Evolutionary conservation across 2,797 vertebrate species (phyloP).

Genomic region (Tinamus major): DNA sequence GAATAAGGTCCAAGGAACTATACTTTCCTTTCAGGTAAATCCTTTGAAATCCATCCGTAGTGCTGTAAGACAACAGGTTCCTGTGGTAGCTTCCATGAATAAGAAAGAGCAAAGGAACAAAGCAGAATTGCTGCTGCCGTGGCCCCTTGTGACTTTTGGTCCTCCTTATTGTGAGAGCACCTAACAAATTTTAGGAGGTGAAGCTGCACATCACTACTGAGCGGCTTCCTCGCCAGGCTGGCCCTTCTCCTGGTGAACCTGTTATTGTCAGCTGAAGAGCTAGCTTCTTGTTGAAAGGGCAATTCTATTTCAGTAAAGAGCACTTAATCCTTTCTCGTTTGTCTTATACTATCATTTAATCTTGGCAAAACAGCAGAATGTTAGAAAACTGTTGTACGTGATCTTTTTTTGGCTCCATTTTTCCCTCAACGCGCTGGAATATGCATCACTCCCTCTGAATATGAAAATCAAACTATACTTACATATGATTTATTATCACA

Average conservation of each 20-base stretch:
- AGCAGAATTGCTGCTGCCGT: neutral
- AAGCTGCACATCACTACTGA: accelerated
- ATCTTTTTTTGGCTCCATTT: neutral
- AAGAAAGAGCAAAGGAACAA: neutral
- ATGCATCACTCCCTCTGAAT: slow-evolving; percentile 4
- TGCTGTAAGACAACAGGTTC: neutral
- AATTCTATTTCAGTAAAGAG: slow-evolving; percentile 10
- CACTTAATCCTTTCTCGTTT: slow-evolving; percentile 44
- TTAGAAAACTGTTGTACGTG: neutral
- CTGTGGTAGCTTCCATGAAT: neutral
- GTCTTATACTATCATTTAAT: slow-evolving; percentile 34
- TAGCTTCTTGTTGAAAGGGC: slow-evolving; percentile 26
- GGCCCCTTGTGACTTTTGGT: neutral
- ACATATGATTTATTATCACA: slow-evolving; percentile 26
- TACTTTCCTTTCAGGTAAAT: neutral
- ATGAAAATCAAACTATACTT: slow-evolving; percentile 20
- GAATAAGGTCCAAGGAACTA: neutral
- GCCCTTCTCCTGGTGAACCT: neutral
- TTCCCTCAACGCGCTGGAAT: neutral
- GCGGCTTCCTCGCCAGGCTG: neutral
- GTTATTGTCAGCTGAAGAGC: slow-evolving; percentile 1
- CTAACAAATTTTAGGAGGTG: neutral
- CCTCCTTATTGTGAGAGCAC: neutral
- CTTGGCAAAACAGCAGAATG: slow-evolving; percentile 32
- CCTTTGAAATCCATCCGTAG: neutral